These are phyloP conservation scores for Leptopterna dolabrata DNA, from an alignment of 2,888 invertebrate species.

Conservation along the genomic window DNA sequence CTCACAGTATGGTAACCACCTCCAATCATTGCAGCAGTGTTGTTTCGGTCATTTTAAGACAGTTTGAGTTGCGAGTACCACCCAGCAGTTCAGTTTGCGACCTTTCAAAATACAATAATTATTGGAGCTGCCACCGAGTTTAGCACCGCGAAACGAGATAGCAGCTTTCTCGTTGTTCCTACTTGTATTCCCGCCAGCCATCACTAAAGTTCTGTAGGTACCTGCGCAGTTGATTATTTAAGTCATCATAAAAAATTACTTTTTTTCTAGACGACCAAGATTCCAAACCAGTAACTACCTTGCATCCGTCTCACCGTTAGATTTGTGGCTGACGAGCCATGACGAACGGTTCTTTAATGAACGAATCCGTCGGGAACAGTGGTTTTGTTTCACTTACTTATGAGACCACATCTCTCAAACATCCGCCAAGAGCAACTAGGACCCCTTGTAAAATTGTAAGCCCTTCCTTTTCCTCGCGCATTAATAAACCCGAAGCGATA, in stretches of 20 bases:
- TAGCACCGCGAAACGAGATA: background rate
- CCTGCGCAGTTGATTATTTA: background rate
- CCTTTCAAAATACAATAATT: background rate
- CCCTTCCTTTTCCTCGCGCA: background rate
- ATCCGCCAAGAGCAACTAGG: background rate
- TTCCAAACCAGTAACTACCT: background rate
- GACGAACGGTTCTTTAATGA: background rate
- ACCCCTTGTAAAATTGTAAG: background rate
- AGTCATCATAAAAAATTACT: background rate
- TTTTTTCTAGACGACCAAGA: background rate
- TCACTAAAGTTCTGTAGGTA: background rate
- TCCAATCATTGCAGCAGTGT: background rate
- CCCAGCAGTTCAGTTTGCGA: background rate
- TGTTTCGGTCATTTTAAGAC: background rate
- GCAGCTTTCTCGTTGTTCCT: background rate
- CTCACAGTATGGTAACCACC: too few species aligned
- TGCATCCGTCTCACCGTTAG: background rate
- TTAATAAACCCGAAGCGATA: background rate
- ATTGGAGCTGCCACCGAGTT: background rate
- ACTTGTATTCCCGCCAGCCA: background rate
- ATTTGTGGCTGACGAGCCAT: background rate
- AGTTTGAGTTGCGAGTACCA: background rate
- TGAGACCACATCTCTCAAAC: background rate
- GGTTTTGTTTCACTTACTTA: conserved; percentile 1
- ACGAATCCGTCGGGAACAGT: background rate